phyloP scores from a whole-genome alignment of 1,140 invertebrate genomes.

The Pantala flavescens region DNA sequence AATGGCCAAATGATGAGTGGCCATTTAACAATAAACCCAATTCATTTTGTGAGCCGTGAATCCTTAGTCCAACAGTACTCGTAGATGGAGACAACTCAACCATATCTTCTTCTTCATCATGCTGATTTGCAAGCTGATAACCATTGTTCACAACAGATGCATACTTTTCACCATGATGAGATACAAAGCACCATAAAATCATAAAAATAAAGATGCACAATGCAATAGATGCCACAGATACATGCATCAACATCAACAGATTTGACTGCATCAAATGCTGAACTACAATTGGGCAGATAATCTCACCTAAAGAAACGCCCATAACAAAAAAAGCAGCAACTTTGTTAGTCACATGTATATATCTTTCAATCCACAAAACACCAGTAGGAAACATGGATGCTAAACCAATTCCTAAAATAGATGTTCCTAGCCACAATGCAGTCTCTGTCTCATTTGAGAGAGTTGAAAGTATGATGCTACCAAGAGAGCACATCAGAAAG shows the following conservation, averaged over 20 bases:
- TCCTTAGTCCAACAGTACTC: not conserved
- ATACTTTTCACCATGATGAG: slow-evolving; percentile 18
- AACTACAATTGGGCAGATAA: slow-evolving; percentile 33
- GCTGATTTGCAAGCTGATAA: slow-evolving; percentile 28
- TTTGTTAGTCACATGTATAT: slow-evolving; percentile 39
- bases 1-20: not conserved
- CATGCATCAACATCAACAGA: slow-evolving; percentile 31
- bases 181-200: slow-evolving; percentile 18
- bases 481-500: slow-evolving; percentile 31
- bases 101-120: slow-evolving; percentile 27
- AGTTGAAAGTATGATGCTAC: slow-evolving; percentile 32
- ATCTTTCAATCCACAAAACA: slow-evolving; percentile 39
- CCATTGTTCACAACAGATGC: slow-evolving; percentile 22
- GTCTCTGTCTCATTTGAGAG: slow-evolving; percentile 28
- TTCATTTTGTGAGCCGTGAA: not conserved
- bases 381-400: slow-evolving; percentile 40
- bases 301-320: slow-evolving; percentile 39
- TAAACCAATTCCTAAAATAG: slow-evolving; percentile 36
- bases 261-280: slow-evolving; percentile 31
- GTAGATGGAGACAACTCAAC: slow-evolving; percentile 19
- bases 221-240: slow-evolving; percentile 15
- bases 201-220: slow-evolving; percentile 22
- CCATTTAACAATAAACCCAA: not conserved
- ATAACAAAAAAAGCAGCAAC: slow-evolving; percentile 39
- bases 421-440: slow-evolving; percentile 29